phyloP scores from a whole-genome alignment of 30 jellyfish, hydroid and myxozoan species.

The Clytia hemisphaerica region DNA sequence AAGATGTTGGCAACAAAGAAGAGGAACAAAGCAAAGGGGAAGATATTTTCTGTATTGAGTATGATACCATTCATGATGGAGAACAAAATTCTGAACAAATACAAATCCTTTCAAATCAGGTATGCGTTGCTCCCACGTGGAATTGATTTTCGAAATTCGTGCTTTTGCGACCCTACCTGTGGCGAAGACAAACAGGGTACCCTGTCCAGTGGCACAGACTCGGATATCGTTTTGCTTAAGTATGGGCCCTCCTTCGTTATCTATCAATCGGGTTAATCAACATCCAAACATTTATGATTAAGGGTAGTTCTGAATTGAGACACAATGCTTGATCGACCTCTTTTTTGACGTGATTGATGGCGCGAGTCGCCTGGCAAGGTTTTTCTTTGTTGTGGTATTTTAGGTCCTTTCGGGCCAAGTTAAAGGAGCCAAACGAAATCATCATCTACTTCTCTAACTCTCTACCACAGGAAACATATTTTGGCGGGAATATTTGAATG shows the following conservation, averaged over 20 bases:
- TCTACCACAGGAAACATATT: no score
- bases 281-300: no score
- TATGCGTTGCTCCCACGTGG: background rate
- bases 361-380: no score
- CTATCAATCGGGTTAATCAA: no score
- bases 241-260: background rate
- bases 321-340: no score
- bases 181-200: background rate
- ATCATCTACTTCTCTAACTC: no score
- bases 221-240: background rate
- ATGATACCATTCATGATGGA: slow-evolving; percentile 57
- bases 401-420: no score
- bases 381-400: no score
- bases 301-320: no score
- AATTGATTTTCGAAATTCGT: background rate
- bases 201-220: background rate
- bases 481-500: no score
- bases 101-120: slow-evolving; percentile 92
- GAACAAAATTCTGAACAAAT: slow-evolving; percentile 63
- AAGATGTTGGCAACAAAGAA: slow-evolving; percentile 13
- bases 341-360: no score
- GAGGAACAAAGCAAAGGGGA: slow-evolving; percentile 38
- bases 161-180: background rate
- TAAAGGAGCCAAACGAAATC: no score
- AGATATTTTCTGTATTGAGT: slow-evolving; percentile 83